Evolutionary conservation across 64 coral and sea anemone genomes (phyloP).

Genomic region (Stichodactyla helianthus): DNA sequence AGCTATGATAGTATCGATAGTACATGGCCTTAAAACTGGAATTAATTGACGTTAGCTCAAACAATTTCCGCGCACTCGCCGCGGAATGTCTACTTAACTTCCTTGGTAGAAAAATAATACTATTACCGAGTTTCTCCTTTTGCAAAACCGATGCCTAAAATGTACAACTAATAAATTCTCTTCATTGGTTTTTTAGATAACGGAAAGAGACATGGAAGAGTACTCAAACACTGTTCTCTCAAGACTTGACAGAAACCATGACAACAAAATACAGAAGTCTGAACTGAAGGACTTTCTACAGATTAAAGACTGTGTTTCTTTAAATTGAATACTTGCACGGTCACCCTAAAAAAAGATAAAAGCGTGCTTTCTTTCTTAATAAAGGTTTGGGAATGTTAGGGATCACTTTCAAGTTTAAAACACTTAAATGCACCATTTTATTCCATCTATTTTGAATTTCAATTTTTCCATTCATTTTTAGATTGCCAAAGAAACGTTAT

Average conservation of each 20-base stretch:
- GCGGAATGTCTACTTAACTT: no score
- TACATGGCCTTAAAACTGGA: no score
- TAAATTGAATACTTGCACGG: no score
- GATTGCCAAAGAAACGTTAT: neutral
- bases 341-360: no score
- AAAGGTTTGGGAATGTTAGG: neutral
- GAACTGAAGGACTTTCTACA: slow-evolving; percentile 14
- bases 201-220: neutral
- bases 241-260: slow-evolving; percentile 16
- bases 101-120: no score
- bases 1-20: no score
- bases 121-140: no score
- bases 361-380: neutral
- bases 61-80: no score
- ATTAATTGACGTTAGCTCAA: no score
- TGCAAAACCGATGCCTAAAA: no score
- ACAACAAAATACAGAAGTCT: slow-evolving; percentile 22
- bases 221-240: neutral
- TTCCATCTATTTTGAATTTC: neutral
- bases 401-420: neutral
- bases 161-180: neutral
- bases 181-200: neutral
- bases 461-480: neutral
- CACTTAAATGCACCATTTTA: neutral
- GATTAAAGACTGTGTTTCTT: neutral